Evolutionary conservation across 2,113 vertebrate genomes (phyloP).

Genomic region (Diphyllodes magnificus): DNA sequence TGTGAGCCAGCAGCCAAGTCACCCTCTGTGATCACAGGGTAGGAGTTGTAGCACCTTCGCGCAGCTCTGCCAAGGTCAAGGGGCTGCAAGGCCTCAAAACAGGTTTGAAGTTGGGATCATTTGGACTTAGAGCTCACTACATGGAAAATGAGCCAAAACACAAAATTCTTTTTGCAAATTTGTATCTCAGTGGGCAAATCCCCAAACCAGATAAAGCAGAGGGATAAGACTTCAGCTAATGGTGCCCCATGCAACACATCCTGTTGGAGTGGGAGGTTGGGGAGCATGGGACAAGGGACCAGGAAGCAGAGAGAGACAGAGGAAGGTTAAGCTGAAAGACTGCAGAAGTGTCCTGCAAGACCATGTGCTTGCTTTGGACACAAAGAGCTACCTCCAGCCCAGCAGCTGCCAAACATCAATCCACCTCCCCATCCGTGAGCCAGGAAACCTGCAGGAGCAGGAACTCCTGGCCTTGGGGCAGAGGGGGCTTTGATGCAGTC

Average conservation of each 20-base stretch:
- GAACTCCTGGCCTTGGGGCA: neutral
- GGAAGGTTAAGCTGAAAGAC: neutral
- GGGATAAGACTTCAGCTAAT: neutral
- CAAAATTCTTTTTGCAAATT: neutral
- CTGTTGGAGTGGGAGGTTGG: rapidly evolving
- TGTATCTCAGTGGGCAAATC: neutral
- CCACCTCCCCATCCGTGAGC: neutral
- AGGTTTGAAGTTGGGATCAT: neutral
- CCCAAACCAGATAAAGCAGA: neutral
- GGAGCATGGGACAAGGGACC: rapidly evolving
- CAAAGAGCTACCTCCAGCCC: neutral
- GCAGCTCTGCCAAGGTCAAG: neutral
- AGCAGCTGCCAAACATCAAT: neutral
- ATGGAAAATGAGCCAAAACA: neutral
- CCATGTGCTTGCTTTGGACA: neutral
- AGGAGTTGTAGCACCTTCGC: rapidly evolving
- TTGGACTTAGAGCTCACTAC: neutral
- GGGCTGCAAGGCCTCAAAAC: neutral
- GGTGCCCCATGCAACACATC: neutral
- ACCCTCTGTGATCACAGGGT: rapidly evolving
- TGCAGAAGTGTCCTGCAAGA: neutral
- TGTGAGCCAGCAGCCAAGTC: neutral
- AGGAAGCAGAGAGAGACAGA: neutral
- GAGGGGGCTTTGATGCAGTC: neutral
- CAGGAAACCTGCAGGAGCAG: neutral